These are phyloP conservation scores for Incurvaria masculella DNA, from an alignment of 2,888 invertebrate genomes.

Conservation along the genomic window DNA sequence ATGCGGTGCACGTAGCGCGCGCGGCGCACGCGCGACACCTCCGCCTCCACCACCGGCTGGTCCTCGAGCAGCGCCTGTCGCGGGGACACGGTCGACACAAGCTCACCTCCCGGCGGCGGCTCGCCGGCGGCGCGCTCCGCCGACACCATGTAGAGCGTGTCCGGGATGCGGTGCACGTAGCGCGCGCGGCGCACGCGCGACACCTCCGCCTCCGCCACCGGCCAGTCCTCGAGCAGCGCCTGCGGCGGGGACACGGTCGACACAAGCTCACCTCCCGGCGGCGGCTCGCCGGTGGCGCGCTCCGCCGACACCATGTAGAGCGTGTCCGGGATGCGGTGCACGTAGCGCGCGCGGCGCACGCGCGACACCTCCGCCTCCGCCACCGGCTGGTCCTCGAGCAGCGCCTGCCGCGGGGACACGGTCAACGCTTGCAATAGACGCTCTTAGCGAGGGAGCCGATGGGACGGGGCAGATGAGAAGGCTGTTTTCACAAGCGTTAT, in stretches of 20 bases:
- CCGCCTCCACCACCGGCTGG: slow-evolving; percentile 75
- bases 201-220: slow-evolving; percentile 73
- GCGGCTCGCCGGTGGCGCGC: neutral
- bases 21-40: slow-evolving; percentile 65
- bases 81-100: too few species aligned
- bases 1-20: slow-evolving; percentile 76
- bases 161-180: slow-evolving; percentile 82
- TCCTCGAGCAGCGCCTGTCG: slow-evolving; percentile 77
- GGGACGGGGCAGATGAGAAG: too few species aligned
- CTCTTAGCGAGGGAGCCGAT: too few species aligned
- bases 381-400: slow-evolving; percentile 80
- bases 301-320: slow-evolving; percentile 74
- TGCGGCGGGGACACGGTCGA: too few species aligned
- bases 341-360: slow-evolving; percentile 66
- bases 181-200: slow-evolving; percentile 68
- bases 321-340: slow-evolving; percentile 88
- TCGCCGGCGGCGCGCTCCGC: slow-evolving; percentile 9
- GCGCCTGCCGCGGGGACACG: too few species aligned
- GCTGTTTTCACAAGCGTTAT: too few species aligned
- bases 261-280: slow-evolving; percentile 50
- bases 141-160: slow-evolving; percentile 86
- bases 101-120: slow-evolving; percentile 40
- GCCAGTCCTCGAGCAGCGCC: slow-evolving; percentile 79
- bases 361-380: slow-evolving; percentile 73
- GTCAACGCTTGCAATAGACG: too few species aligned